Evolutionary conservation across 2,113 vertebrate species (phyloP).

Genomic region (Entomyzon cyanotis): DNA sequence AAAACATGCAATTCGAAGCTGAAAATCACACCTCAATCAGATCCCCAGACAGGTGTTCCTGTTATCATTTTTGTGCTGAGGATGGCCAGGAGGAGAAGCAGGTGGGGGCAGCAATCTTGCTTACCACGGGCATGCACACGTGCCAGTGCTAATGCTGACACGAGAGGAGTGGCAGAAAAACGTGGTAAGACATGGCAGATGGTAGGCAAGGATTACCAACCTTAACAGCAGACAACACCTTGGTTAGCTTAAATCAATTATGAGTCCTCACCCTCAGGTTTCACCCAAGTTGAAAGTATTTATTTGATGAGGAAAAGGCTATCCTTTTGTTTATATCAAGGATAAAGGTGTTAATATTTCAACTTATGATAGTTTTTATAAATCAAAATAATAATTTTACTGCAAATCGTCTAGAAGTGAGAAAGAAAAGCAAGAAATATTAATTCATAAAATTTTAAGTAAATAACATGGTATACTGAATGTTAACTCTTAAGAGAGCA

Average conservation of each 20-base stretch:
- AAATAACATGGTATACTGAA: not conserved
- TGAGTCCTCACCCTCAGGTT: not conserved
- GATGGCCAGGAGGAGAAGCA: not conserved
- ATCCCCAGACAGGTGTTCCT: not conserved
- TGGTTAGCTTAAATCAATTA: not conserved
- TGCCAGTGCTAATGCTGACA: not conserved
- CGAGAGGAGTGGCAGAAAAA: not conserved
- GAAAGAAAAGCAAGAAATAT: not conserved
- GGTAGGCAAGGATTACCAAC: not conserved
- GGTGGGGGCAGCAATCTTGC: not conserved
- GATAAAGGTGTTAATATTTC: not conserved
- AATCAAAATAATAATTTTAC: not conserved
- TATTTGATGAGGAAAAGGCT: not conserved
- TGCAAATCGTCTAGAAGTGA: not conserved
- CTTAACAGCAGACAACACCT: not conserved
- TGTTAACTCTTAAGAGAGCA: not conserved
- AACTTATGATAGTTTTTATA: not conserved
- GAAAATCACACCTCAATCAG: not conserved
- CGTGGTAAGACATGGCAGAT: fast-evolving
- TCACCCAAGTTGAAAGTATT: not conserved
- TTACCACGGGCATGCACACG: not conserved
- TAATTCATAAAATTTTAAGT: not conserved
- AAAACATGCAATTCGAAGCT: not conserved
- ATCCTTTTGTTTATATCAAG: not conserved
- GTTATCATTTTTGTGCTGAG: not conserved